phyloP scores from a whole-genome alignment of 2,113 vertebrate species.

The Helogale parvula region DNA sequence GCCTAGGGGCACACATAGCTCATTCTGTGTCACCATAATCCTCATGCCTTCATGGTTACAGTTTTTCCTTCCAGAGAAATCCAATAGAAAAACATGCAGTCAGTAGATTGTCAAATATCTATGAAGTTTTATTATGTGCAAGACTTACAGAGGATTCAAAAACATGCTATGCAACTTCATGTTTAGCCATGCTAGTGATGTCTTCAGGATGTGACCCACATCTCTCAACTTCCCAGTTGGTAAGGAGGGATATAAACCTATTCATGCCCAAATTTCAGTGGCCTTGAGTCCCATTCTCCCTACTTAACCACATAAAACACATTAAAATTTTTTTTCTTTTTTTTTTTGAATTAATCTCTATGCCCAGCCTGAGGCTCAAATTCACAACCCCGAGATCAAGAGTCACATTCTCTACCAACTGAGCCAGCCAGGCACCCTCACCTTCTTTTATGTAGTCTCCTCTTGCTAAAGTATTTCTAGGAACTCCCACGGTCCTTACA shows the following conservation, averaged over 20 bases:
- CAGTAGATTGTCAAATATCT: background rate
- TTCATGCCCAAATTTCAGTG: background rate
- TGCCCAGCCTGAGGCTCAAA: too few species aligned
- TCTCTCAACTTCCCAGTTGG: background rate
- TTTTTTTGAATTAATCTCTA: too few species aligned
- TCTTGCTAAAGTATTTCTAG: background rate
- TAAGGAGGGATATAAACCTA: background rate
- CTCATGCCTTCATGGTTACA: background rate
- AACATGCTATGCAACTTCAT: background rate
- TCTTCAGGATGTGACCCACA: too few species aligned
- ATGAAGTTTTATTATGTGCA: background rate
- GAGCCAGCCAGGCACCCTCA: too few species aligned
- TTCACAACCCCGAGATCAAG: too few species aligned
- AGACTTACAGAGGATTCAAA: background rate
- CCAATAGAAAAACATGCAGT: background rate
- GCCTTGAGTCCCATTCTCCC: background rate
- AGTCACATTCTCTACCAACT: too few species aligned
- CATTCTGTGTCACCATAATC: background rate
- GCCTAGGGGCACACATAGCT: rapidly evolving
- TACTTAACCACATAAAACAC: background rate
- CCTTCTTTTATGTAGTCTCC: background rate
- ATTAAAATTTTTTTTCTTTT: background rate
- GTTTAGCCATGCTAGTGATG: background rate
- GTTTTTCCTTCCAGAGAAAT: background rate
- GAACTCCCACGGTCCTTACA: background rate